These are phyloP conservation scores for Porites divaricata DNA, from an alignment of 92 coral and sea anemone species.

Conservation along the genomic window DNA sequence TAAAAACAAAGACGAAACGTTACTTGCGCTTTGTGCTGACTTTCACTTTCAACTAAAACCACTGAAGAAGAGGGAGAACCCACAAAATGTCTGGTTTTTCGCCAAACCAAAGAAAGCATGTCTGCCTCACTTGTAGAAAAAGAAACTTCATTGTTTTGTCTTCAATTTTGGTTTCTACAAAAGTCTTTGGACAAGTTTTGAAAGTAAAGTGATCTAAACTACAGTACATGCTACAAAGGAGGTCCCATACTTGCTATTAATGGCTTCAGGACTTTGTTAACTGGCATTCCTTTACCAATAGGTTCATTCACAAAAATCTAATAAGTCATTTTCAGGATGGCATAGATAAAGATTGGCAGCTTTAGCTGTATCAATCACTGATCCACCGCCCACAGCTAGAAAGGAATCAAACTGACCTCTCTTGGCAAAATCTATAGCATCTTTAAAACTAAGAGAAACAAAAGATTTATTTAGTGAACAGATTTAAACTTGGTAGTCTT, in stretches of 20 bases:
- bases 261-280: conserved; percentile 78
- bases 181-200: too few relatives aligned
- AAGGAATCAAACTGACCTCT: conserved; percentile 88
- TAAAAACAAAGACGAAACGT: too few relatives aligned
- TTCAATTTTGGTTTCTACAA: too few relatives aligned
- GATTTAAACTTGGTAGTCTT: too few relatives aligned
- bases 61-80: too few relatives aligned
- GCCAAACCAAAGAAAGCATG: too few relatives aligned
- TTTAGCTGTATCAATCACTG: conserved; percentile 97
- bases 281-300: conserved; percentile 91
- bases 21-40: too few relatives aligned
- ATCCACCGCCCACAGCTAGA: conserved; percentile 98
- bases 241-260: conserved; percentile 83
- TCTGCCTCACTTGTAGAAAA: too few relatives aligned
- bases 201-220: too few relatives aligned
- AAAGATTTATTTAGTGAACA: background rate
- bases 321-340: conserved; percentile 88
- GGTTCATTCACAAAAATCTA: conserved; percentile 98
- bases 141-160: too few relatives aligned
- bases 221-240: background rate
- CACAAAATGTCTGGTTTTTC: too few relatives aligned
- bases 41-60: too few relatives aligned
- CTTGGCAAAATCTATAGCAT: conserved; percentile 92
- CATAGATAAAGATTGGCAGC: conserved; percentile 95
- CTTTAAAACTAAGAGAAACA: conserved; percentile 70